Evolutionary conservation across 2,888 invertebrate species (phyloP).

Genomic region (Cylindroiulus punctatus): DNA sequence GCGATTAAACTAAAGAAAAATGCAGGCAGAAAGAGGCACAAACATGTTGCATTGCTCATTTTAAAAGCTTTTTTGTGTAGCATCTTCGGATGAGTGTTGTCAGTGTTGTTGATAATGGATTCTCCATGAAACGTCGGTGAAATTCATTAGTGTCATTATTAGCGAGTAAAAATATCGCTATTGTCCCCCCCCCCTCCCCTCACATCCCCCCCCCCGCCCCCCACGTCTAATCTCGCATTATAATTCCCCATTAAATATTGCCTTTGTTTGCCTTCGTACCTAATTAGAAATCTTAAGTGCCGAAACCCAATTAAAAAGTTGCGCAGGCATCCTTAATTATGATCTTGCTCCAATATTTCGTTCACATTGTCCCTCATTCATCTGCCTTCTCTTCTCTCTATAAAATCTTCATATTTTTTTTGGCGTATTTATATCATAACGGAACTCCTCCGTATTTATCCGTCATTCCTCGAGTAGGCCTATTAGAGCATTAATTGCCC

Average conservation of each 20-base stretch:
- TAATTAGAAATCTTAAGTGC: conserved; percentile 32
- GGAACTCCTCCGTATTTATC: background rate
- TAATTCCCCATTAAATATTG: conserved; percentile 27
- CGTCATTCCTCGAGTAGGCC: background rate
- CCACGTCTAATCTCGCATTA: background rate
- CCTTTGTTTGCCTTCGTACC: conserved; percentile 32
- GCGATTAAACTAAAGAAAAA: no score
- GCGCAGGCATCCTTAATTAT: conserved; percentile 20
- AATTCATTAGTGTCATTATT: conserved; percentile 21
- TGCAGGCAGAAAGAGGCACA: no score
- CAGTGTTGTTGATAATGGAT: conserved; percentile 7
- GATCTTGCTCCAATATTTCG: conserved; percentile 5
- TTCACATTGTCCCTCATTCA: background rate
- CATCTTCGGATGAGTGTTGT: background rate
- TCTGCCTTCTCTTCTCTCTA: background rate
- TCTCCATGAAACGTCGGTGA: background rate
- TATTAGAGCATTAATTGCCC: background rate
- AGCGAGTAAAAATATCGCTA: background rate
- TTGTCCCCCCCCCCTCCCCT: background rate
- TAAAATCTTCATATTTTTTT: background rate
- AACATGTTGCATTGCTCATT: no score
- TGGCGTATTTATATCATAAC: background rate
- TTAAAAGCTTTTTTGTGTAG: background rate
- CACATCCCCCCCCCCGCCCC: background rate
- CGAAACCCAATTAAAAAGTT: conserved; percentile 23